Conservation (phyloP, 2,113 vertebrate species). For the Raphicerus campestris region DNA sequence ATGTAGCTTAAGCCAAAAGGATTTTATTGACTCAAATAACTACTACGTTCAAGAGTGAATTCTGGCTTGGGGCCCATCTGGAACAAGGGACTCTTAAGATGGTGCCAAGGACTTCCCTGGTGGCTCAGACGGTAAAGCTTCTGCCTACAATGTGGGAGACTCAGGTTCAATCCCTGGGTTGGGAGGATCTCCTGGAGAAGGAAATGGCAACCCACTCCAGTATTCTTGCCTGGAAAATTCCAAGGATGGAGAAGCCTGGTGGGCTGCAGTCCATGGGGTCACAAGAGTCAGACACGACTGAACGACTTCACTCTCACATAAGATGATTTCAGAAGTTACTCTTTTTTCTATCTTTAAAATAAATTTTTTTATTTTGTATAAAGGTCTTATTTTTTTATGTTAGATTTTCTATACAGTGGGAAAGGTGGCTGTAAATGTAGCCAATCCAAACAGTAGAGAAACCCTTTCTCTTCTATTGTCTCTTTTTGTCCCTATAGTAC, state of each 20-base stretch:
- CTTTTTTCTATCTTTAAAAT: not conserved
- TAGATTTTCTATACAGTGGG: not conserved
- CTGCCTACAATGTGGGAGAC: no score
- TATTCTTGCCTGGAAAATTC: no score
- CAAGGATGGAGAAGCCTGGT: no score
- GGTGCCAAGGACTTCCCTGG: not conserved
- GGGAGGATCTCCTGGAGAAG: no score
- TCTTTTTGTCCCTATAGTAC: not conserved
- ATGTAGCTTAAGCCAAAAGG: not conserved
- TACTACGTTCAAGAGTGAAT: not conserved
- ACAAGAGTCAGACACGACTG: no score
- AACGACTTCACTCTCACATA: not conserved
- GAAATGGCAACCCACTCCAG: no score
- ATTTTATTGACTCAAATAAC: not conserved
- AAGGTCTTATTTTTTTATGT: not conserved
- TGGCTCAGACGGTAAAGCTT: no score
- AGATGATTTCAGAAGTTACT: not conserved
- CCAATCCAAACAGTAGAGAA: not conserved
- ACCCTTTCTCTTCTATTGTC: not conserved
- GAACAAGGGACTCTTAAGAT: not conserved
- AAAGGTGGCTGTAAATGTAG: not conserved
- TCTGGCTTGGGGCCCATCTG: not conserved
- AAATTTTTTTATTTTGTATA: not conserved
- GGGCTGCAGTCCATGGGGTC: no score
- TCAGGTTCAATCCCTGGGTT: no score